These are phyloP conservation scores for Drosophila nannoptera DNA, from an alignment of 1,140 invertebrate genomes.

Conservation along the genomic window DNA sequence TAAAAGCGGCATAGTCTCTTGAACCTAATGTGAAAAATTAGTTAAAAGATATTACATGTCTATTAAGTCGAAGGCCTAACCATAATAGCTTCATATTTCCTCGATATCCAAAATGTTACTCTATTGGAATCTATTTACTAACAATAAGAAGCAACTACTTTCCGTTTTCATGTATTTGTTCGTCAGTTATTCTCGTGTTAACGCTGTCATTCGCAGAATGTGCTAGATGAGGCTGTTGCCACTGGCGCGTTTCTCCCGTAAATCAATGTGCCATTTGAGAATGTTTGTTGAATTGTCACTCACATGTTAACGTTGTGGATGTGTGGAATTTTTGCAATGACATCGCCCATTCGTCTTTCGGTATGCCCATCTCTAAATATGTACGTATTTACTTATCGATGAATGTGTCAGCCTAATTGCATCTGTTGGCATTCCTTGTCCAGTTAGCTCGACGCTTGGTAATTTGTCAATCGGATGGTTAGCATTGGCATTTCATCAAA, in stretches of 20 bases:
- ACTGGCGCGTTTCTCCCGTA: not conserved
- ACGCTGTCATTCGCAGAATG: not conserved
- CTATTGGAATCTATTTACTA: too few relatives aligned
- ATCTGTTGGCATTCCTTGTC: constrained; percentile 3
- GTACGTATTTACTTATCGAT: not conserved
- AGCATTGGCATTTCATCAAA: constrained; percentile 7
- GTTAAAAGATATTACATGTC: not conserved
- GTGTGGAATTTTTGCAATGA: constrained; percentile 1
- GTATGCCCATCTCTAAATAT: not conserved
- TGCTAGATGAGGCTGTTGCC: not conserved
- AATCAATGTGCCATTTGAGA: constrained; percentile 6
- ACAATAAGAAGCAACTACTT: too few relatives aligned
- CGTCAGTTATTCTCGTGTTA: constrained; percentile 7
- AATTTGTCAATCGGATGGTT: constrained; percentile 21
- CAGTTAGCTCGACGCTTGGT: not conserved
- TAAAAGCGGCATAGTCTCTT: too few relatives aligned
- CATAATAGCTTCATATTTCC: too few relatives aligned
- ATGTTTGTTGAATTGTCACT: constrained; percentile 15
- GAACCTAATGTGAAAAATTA: not conserved
- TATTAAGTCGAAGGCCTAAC: too few relatives aligned
- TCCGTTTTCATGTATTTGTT: not conserved
- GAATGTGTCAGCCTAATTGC: not conserved
- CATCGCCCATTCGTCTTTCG: constrained; percentile 1
- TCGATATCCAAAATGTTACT: too few relatives aligned
- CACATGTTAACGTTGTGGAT: constrained; percentile 13